Percentiles rank a stretch among this genome's conserved stretches.
Evolutionary conservation across 2,888 invertebrate genomes (phyloP).

Genomic region (Pollenia amentaria): DNA sequence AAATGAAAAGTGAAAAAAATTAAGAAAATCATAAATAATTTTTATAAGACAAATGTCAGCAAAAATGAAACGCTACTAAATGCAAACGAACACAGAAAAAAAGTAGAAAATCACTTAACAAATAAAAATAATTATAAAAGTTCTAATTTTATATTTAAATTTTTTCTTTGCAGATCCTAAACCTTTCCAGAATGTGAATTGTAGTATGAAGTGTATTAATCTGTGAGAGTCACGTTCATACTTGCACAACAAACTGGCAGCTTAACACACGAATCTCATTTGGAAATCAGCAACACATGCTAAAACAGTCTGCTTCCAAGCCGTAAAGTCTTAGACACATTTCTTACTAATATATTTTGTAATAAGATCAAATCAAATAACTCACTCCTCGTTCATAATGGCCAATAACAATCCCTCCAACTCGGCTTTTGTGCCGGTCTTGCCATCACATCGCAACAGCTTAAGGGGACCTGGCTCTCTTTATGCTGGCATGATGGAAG

Average conservation of each 20-base stretch:
- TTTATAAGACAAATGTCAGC: conserved; percentile 24
- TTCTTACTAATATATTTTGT: neutral
- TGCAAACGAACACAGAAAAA: neutral
- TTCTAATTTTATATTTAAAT: conserved; percentile 3
- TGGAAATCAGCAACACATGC: conserved; percentile 60
- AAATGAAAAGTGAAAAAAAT: conserved; percentile 14
- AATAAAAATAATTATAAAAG: neutral
- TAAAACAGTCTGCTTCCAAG: neutral
- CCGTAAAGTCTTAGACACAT: neutral
- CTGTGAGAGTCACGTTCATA: conserved; percentile 80
- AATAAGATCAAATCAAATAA: neutral
- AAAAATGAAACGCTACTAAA: neutral
- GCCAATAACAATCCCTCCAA: conserved; percentile 66
- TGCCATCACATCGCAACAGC: conserved; percentile 89
- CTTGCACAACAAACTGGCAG: conserved; percentile 76
- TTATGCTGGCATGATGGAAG: conserved; percentile 89
- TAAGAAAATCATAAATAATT: conserved; percentile 6
- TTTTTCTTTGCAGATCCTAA: conserved; percentile 57
- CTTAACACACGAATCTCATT: conserved; percentile 87
- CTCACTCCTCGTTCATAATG: conserved; percentile 37
- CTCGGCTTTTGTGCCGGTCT: conserved; percentile 94
- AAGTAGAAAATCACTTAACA: neutral
- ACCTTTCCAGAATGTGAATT: conserved; percentile 32
- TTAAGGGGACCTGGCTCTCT: conserved; percentile 88
- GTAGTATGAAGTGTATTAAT: conserved; percentile 75